phyloP scores from a whole-genome alignment of 2,888 invertebrate species.

The Metacarcinus magister region DNA sequence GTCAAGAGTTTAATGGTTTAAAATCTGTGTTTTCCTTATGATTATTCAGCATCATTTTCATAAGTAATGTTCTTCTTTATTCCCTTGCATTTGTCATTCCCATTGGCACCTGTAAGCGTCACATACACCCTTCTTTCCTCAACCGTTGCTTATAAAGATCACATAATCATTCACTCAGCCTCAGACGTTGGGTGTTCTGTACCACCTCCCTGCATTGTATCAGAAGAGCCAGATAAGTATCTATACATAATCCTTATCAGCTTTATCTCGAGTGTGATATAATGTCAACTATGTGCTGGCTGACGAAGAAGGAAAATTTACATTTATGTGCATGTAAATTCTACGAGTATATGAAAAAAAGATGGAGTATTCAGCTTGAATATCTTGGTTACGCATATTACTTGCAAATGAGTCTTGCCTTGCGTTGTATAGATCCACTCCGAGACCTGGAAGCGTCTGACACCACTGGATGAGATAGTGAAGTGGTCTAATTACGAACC shows the following conservation, averaged over 20 bases:
- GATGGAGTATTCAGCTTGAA: not conserved
- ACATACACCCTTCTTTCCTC: not conserved
- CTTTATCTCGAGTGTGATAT: not conserved
- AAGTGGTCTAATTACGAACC: not conserved
- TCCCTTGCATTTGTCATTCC: not conserved
- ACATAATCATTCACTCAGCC: not conserved
- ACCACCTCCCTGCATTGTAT: not conserved
- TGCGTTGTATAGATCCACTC: not conserved
- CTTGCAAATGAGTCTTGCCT: not conserved
- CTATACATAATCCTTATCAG: not conserved
- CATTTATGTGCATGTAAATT: conserved; percentile 19
- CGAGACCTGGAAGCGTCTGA: not conserved
- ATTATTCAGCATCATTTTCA: not conserved
- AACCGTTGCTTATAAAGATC: not conserved
- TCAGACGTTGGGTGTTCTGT: not conserved
- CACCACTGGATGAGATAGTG: not conserved
- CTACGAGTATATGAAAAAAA: not conserved
- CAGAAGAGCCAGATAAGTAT: not conserved
- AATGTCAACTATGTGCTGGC: not conserved
- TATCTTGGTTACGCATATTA: not conserved
- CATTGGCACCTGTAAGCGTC: not conserved
- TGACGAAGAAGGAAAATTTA: conserved; percentile 8
- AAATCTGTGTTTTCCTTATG: not conserved
- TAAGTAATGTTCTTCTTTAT: not conserved
- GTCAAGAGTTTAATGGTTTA: not conserved